phyloP scores from a whole-genome alignment of 2,113 vertebrate species.

The Xiphophorus maculatus region DNA sequence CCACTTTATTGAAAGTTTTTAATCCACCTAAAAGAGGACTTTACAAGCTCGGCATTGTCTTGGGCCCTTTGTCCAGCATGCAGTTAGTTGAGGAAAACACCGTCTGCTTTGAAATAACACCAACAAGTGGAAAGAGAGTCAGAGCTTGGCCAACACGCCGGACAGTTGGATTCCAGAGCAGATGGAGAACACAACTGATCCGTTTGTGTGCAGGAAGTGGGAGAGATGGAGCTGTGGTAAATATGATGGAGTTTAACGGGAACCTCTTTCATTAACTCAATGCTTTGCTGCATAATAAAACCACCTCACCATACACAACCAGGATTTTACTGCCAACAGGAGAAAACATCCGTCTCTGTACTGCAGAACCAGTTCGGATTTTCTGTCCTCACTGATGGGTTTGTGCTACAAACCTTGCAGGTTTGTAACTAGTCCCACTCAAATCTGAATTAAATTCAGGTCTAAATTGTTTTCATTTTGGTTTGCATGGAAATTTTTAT shows the following conservation, averaged over 20 bases:
- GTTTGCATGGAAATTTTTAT: background rate
- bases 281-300: constrained; percentile 32
- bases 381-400: constrained; percentile 9
- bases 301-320: background rate
- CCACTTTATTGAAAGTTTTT: too few species aligned
- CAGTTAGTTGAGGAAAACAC: constrained; percentile 54
- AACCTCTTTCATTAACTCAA: constrained; percentile 57
- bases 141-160: constrained; percentile 33
- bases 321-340: constrained; percentile 21
- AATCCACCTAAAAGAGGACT: constrained; percentile 12
- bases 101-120: constrained; percentile 19
- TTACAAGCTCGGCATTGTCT: constrained; percentile 18
- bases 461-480: too few species aligned
- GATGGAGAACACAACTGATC: constrained; percentile 55
- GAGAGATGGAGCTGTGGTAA: constrained; percentile 40
- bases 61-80: constrained; percentile 11
- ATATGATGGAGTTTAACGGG: constrained; percentile 64
- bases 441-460: constrained; percentile 1
- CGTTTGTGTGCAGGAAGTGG: constrained; percentile 52
- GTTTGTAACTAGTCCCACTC: constrained; percentile 11
- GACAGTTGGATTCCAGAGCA: constrained; percentile 57
- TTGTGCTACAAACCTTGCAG: background rate
- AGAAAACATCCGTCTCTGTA: background rate
- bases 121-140: constrained; percentile 46
- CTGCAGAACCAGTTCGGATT: constrained; percentile 17